Evolutionary conservation across 1,140 invertebrate genomes (phyloP), one percentile per base, ranked within the genome.

Genomic region (Trigoniulus corallinus): DNA sequence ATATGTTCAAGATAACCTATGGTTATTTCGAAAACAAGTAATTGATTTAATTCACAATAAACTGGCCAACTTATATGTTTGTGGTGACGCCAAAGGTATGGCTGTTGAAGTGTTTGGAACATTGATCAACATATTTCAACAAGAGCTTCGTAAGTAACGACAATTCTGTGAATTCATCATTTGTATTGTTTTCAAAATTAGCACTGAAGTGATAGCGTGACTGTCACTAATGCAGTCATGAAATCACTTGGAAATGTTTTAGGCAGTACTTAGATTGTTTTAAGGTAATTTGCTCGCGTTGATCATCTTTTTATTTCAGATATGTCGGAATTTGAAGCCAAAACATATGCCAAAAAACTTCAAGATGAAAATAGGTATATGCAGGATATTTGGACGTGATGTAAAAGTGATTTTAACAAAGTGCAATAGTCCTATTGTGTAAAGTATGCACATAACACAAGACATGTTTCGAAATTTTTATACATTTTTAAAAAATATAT

Each of bases 11-110:
- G 72, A 85, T 64, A 62, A 66, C 37, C 68, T 87, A 40, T 51
- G 58, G 27, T 56, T 72, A 47, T 66, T 80, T 61, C 67, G 68
- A 1, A 56, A 66, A 47, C 60, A 72, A 45, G 48, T 88, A 23
- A 67, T 75, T 29, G 59, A 73, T 7, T 62, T 77, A 40, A 60
- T 86, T 7, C 57, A 78, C 13, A 59, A 77, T 54, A 65, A 61
- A 52, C 62, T 56, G 44, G 78, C 74, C 2, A 62, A 64, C 25
- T 62, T 89, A n/a, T 87, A 76, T 64, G 66, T 88, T 2, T 86
- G 84, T 66, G 84, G 84, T 12, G 82, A 85, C 69, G 74, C 77
- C 15, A 79, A 77, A 53, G 73, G 72, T 51, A 83, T 88, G 73
- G 75, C 77, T 0, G 74, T 76, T 55, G 72, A 79, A 62, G 78